Conservation (phyloP, 2,888 invertebrate genomes). For the Drosophila macrospina region DNA sequence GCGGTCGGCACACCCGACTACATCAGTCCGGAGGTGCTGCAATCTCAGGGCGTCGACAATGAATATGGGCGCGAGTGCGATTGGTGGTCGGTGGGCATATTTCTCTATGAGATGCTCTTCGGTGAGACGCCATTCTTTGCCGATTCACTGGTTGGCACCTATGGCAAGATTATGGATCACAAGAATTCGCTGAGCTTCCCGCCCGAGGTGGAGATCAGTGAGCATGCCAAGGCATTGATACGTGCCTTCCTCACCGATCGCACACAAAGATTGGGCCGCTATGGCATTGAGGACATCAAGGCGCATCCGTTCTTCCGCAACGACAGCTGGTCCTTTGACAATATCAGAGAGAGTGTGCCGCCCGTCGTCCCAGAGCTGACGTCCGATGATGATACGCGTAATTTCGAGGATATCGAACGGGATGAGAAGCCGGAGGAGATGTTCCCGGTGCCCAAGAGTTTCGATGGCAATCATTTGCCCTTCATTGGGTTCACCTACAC, state of each 20-base stretch:
- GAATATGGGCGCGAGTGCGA: conserved; percentile 99
- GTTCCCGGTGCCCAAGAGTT: conserved; percentile 98
- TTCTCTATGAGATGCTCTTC: conserved; percentile 99
- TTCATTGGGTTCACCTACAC: conserved; percentile 99
- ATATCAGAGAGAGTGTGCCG: conserved; percentile 96
- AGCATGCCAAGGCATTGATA: conserved; percentile 94
- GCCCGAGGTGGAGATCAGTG: conserved; percentile 96
- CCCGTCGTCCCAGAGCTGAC: conserved; percentile 98
- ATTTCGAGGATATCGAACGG: conserved; percentile 99
- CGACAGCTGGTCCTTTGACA: conserved; percentile 99
- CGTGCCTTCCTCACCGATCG: conserved; percentile 97
- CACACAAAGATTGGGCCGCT: conserved; percentile 93
- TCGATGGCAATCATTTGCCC: conserved; percentile 99
- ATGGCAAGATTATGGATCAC: conserved; percentile 99
- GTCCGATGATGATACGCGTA: conserved; percentile 98
- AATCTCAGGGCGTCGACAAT: conserved; percentile 97
- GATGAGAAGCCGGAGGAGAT: conserved; percentile 96
- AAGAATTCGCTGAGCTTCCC: conserved; percentile 98
- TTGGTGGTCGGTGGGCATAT: conserved; percentile 99
- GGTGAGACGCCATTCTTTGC: conserved; percentile 99
- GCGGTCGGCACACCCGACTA: conserved; percentile 99
- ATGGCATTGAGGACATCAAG: conserved; percentile 97
- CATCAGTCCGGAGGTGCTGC: conserved; percentile 99
- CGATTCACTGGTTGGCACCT: conserved; percentile 98
- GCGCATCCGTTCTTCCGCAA: conserved; percentile 97